Evolutionary conservation across 2,113 vertebrate genomes (phyloP).

Genomic region (Gambusia holbrooki): DNA sequence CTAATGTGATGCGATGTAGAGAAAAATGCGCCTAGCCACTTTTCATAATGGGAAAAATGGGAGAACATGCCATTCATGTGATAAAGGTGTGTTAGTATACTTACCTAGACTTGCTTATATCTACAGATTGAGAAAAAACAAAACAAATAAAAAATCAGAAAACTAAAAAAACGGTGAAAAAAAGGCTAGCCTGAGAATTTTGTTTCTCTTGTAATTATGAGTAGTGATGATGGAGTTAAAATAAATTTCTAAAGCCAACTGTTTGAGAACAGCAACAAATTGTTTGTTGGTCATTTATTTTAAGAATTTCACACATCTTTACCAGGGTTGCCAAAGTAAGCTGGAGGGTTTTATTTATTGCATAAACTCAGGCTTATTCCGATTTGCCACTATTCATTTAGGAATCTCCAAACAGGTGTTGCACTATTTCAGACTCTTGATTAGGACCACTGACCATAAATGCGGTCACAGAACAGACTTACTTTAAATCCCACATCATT

Average conservation of each 20-base stretch:
- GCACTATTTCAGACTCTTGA: slow-evolving; percentile 52
- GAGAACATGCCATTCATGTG: no score
- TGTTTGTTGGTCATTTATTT: background rate
- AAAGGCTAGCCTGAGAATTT: background rate
- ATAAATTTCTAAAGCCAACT: background rate
- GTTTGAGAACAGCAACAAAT: background rate
- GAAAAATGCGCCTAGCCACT: no score
- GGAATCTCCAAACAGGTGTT: slow-evolving; percentile 63
- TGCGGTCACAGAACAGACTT: slow-evolving; percentile 1
- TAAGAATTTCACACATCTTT: background rate
- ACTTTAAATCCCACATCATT: slow-evolving; percentile 16
- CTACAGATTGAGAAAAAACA: background rate
- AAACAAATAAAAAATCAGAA: background rate
- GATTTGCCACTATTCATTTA: slow-evolving; percentile 1
- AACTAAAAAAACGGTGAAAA: background rate
- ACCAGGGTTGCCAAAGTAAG: no score
- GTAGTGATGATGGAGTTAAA: background rate
- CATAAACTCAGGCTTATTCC: slow-evolving; percentile 16
- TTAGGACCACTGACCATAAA: slow-evolving; percentile 36
- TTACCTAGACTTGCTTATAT: background rate
- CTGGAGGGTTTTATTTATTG: background rate
- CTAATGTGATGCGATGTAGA: no score
- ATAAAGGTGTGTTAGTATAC: no score
- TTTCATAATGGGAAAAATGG: no score
- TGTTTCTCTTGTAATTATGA: background rate